Evolutionary conservation across 2,888 invertebrate genomes (phyloP).

Genomic region (Synanthedon myopaeformis): DNA sequence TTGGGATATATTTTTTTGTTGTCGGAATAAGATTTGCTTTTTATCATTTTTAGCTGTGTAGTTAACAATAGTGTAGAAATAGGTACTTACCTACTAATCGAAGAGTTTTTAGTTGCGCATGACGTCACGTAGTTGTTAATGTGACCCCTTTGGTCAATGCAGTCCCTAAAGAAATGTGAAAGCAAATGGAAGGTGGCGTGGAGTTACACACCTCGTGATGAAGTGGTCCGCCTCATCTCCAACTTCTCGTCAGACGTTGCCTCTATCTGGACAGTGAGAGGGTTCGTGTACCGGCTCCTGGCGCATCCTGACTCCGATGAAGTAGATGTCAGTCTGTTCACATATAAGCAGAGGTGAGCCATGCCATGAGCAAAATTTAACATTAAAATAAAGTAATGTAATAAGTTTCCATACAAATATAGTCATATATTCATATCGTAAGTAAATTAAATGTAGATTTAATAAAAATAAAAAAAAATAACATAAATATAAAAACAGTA

Average conservation of each 20-base stretch:
- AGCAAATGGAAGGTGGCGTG: slow-evolving; percentile 45
- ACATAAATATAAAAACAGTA: no score
- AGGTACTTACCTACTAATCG: no score
- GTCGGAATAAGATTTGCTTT: no score
- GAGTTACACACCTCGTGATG: slow-evolving; percentile 23
- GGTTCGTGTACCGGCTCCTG: slow-evolving; percentile 37
- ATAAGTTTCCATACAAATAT: no score
- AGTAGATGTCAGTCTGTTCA: slow-evolving; percentile 29
- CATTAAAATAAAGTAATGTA: no score
- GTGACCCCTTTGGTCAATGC: slow-evolving; percentile 1
- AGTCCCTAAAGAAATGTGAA: slow-evolving; percentile 46
- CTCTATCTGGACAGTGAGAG: slow-evolving; percentile 38
- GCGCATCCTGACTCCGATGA: slow-evolving; percentile 33
- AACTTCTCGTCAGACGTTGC: slow-evolving; percentile 37
- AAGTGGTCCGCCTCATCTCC: slow-evolving; percentile 32
- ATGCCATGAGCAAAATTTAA: no score
- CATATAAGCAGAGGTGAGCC: slow-evolving; percentile 44
- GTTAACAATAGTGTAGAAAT: not conserved
- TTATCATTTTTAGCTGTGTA: not conserved
- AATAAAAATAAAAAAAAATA: no score
- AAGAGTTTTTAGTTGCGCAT: no score
- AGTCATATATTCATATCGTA: no score
- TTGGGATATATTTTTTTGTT: no score
- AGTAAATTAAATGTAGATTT: no score
- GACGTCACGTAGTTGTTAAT: not conserved